These are phyloP conservation scores for Protomyctophum bolini DNA, from an alignment of 2,113 vertebrate genomes.

Conservation along the genomic window DNA sequence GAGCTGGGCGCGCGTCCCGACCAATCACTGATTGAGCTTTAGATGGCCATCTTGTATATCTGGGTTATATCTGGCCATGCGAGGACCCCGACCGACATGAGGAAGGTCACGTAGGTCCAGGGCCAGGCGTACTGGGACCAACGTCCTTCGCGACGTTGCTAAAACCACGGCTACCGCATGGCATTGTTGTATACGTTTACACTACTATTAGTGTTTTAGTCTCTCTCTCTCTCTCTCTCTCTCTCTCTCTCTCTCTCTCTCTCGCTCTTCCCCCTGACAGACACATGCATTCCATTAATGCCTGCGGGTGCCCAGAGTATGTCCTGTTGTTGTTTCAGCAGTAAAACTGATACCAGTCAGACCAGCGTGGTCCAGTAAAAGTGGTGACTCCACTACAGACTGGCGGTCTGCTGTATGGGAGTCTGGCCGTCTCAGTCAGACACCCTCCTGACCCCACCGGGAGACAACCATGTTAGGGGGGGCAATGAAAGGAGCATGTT, in stretches of 20 bases:
- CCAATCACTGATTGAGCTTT: too few species aligned
- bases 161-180: background rate
- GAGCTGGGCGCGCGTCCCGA: too few species aligned
- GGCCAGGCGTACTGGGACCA: too few species aligned
- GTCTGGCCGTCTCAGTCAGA: slow-evolving; percentile 30
- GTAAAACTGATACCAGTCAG: slow-evolving; percentile 44
- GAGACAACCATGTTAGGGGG: slow-evolving; percentile 41
- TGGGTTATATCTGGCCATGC: too few species aligned
- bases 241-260: slow-evolving; percentile 4
- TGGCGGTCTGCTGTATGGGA: background rate
- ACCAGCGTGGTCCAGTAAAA: slow-evolving; percentile 25
- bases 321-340: slow-evolving; percentile 44
- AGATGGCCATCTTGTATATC: too few species aligned
- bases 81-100: too few species aligned
- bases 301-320: slow-evolving; percentile 28
- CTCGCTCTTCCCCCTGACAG: background rate
- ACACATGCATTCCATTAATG: slow-evolving; percentile 46
- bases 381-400: background rate
- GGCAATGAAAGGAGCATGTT: slow-evolving; percentile 34
- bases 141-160: background rate
- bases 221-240: background rate
- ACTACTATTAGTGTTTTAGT: slow-evolving; percentile 8
- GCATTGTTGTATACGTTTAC: slow-evolving; percentile 19
- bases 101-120: too few species aligned
- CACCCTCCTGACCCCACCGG: slow-evolving; percentile 33